These are phyloP conservation scores for Haliaeetus vocifer DNA, from an alignment of 2,797 vertebrate species.

Conservation along the genomic window DNA sequence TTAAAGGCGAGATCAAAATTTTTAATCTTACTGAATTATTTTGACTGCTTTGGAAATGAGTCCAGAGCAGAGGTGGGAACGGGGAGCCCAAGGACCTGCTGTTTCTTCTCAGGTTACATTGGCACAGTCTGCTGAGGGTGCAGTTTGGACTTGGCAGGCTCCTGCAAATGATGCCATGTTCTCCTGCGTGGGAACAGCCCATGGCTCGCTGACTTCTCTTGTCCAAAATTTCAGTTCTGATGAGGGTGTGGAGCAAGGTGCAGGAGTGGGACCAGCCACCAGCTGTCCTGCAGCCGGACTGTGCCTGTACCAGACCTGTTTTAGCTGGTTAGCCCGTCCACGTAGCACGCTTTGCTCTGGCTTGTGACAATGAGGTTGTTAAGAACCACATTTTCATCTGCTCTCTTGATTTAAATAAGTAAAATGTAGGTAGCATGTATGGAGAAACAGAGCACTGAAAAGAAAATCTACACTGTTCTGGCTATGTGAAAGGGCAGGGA, in stretches of 20 bases:
- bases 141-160: not conserved
- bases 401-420: not conserved
- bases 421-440: not conserved
- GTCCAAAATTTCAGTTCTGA: not conserved
- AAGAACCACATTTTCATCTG: not conserved
- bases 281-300: not conserved
- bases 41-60: not conserved
- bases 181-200: not conserved
- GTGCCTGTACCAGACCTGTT: not conserved
- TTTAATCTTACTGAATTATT: not conserved
- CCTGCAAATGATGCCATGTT: rapidly evolving
- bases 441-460: not conserved
- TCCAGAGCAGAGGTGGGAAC: not conserved
- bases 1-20: not conserved
- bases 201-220: not conserved
- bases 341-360: not conserved
- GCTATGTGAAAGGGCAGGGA: not conserved
- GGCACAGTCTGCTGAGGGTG: not conserved
- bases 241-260: not conserved
- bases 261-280: not conserved
- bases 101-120: not conserved
- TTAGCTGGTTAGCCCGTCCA: not conserved
- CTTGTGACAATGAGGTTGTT: not conserved
- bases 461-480: not conserved
- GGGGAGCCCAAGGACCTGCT: not conserved